Conservation (phyloP, 2,797 vertebrate genomes). For the Emydoidea blandingii region DNA sequence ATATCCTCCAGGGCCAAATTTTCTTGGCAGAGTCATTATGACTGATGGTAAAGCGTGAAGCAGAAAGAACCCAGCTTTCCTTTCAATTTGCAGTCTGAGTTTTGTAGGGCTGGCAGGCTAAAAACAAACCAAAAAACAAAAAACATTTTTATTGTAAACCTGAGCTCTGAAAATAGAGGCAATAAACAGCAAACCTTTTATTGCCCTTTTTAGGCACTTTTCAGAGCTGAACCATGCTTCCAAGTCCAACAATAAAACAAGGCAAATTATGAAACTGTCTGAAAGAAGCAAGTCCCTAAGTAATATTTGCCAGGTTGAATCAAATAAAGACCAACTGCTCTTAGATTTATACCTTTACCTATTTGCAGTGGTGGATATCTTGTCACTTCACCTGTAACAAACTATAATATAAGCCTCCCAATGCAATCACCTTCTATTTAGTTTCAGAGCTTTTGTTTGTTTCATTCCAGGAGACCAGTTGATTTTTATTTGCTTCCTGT, state of each 20-base stretch:
- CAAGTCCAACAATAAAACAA: not conserved
- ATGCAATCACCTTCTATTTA: not conserved
- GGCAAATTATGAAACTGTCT: not conserved
- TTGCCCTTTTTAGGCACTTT: not conserved
- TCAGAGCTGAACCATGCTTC: not conserved
- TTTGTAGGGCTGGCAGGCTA: not conserved
- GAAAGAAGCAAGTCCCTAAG: not conserved
- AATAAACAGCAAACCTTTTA: not conserved
- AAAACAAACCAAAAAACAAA: not conserved
- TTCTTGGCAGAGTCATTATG: not conserved
- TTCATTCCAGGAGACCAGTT: not conserved
- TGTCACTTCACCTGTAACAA: not conserved
- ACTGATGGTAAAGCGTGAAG: not conserved
- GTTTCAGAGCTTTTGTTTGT: not conserved
- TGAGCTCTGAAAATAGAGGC: not conserved
- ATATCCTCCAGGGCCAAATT: not conserved
- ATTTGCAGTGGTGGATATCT: not conserved
- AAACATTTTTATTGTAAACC: not conserved
- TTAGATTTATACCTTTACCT: not conserved
- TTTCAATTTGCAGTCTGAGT: not conserved
- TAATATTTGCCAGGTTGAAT: not conserved
- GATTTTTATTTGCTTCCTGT: not conserved
- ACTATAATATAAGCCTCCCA: not conserved
- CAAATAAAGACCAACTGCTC: not conserved
- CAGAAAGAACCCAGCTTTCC: fast-evolving